These are phyloP conservation scores for Nerophis lumbriciformis DNA, from an alignment of 2,113 vertebrate genomes.

Conservation along the genomic window DNA sequence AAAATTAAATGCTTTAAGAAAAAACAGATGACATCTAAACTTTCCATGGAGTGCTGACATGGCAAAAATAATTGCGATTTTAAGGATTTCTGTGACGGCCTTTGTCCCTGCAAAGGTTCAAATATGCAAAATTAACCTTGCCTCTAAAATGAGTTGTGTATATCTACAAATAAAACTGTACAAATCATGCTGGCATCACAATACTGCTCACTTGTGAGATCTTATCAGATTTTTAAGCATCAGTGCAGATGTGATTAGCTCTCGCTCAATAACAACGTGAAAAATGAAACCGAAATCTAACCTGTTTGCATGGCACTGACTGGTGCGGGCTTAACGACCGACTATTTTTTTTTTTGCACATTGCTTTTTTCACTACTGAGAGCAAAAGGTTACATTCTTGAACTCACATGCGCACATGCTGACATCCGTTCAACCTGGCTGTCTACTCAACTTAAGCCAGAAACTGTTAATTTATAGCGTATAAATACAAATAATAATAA, in stretches of 20 bases:
- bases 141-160: too few relatives aligned
- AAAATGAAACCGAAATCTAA: neutral
- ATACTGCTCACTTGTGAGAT: too few relatives aligned
- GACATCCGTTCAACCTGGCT: conserved; percentile 30
- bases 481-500: neutral
- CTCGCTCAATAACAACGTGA: neutral
- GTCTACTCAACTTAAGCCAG: conserved; percentile 22
- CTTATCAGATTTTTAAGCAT: neutral
- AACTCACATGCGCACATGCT: conserved; percentile 43
- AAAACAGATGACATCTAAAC: too few relatives aligned
- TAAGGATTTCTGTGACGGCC: too few relatives aligned
- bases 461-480: conserved; percentile 26
- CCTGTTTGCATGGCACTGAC: neutral
- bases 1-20: too few relatives aligned
- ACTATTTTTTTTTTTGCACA: conserved; percentile 21
- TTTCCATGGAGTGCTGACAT: too few relatives aligned
- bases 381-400: conserved; percentile 46
- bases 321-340: neutral
- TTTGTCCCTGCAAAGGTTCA: too few relatives aligned
- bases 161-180: too few relatives aligned
- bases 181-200: too few relatives aligned
- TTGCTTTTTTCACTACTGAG: conserved; percentile 4
- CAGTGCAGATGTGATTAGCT: neutral
- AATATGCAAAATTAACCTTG: too few relatives aligned
- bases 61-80: too few relatives aligned